Evolutionary conservation across 2,888 invertebrate species (phyloP), one percentile per base, ranked within the genome.

Genomic region (Perithous albicinctus): DNA sequence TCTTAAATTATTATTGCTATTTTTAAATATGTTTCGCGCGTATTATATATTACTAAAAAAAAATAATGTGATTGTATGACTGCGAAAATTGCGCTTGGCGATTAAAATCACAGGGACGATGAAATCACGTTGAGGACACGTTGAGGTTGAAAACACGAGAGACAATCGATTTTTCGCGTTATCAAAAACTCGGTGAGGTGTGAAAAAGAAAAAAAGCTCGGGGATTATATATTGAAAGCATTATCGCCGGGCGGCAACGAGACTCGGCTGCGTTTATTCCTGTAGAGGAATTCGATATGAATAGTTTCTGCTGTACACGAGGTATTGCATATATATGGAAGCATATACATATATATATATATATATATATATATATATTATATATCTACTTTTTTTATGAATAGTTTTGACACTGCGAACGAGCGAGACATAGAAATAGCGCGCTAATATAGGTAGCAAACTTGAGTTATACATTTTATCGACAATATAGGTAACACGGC

Each of bases 191-290:
- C 10, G 32, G 29, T 18, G 18, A 59, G 59, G 35, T 18, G 59
- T n/a, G n/a, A n/a, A n/a, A n/a, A n/a, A n/a, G n/a, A n/a, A n/a
- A n/a, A 59, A 59, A 18, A 56, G 54, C 59, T 32, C 15, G 1
- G 15, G 29, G 32, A 59, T 35, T 18, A 59, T 54, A 51, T 26
- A 20, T n/a, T n/a, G 20, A 26, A 32, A 54, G 23, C 41, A n/a
- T 32, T 66, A 66, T 74, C 74, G n/a, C 54, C 54, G 38, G 66
- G 64, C 66, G 26, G 64, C 74, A 64, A 66, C 64, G 29, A 75
- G 64, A 75, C 43, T 75, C 54, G 32, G 18, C 23, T 41, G 29
- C 64, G 74, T 41, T 75, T 66, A 75, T 75, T 75, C 54, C 66
- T 54, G 74, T 54, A 64, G 56, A 29, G 38, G 18, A 43, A 43